These are phyloP conservation scores for Pachymerium ferrugineum DNA, from an alignment of 2,888 invertebrate genomes.

Conservation along the genomic window DNA sequence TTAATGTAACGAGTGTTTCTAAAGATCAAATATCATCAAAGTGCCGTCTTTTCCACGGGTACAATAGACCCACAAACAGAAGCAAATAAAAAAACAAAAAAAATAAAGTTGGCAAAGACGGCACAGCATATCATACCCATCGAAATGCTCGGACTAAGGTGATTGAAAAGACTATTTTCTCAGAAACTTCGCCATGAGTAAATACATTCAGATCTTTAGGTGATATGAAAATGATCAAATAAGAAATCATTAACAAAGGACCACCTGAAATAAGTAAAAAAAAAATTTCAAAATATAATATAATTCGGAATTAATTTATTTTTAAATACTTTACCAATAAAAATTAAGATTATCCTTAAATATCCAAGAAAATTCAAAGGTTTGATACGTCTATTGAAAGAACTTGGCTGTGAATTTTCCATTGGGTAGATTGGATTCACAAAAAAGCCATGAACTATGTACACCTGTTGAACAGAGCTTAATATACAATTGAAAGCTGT, in stretches of 20 bases:
- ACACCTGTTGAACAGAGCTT: background rate
- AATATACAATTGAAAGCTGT: background rate
- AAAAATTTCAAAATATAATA: background rate
- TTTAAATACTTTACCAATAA: background rate
- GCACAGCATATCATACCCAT: constrained; percentile 29
- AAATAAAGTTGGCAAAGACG: background rate
- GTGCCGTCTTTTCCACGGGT: too few relatives aligned
- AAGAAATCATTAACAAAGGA: background rate
- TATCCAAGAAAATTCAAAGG: background rate
- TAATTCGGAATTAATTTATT: too few relatives aligned
- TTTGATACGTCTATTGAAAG: background rate
- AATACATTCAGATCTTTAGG: background rate
- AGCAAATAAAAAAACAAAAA: too few relatives aligned
- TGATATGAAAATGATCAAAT: background rate
- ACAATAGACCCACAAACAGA: background rate
- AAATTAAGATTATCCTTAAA: background rate
- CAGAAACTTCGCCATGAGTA: too few relatives aligned
- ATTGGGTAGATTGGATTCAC: background rate
- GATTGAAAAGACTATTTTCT: background rate
- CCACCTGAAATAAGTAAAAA: background rate
- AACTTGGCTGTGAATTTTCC: background rate
- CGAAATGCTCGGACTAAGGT: constrained; percentile 30
- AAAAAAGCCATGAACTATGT: background rate
- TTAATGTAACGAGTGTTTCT: too few relatives aligned
- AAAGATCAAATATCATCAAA: background rate